Conservation (phyloP, 2,888 invertebrate species). For the Machimus rusticus region DNA sequence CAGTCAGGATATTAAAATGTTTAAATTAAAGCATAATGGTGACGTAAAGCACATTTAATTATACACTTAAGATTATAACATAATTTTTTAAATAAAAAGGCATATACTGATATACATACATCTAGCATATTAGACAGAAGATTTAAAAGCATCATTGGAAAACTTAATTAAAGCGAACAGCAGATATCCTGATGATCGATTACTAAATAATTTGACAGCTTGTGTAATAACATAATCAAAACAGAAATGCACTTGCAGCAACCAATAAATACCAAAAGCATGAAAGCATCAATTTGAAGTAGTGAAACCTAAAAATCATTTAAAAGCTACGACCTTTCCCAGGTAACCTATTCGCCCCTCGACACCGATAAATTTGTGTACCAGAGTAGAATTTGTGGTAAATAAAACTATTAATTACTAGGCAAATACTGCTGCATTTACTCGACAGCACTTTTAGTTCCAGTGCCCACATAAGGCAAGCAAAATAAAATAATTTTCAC, state of each 20-base stretch:
- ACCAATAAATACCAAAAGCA: not conserved
- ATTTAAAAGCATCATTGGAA: not conserved
- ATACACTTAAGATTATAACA: too few species aligned
- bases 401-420: constrained; percentile 6
- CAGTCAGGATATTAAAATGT: too few species aligned
- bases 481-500: not conserved
- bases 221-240: not conserved
- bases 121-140: too few species aligned
- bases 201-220: not conserved
- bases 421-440: not conserved
- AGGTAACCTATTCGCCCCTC: not conserved
- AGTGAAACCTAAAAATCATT: not conserved
- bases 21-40: too few species aligned
- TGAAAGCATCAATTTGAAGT: not conserved
- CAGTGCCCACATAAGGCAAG: not conserved
- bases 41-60: too few species aligned
- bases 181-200: not conserved
- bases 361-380: not conserved
- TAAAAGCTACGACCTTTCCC: not conserved
- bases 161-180: not conserved
- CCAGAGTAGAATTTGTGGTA: not conserved
- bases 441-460: not conserved
- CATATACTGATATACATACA: too few species aligned
- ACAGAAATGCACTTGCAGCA: not conserved
- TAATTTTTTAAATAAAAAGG: too few species aligned